These are phyloP conservation scores for Chionomys nivalis DNA, from an alignment of 2,113 vertebrate genomes.

Conservation along the genomic window DNA sequence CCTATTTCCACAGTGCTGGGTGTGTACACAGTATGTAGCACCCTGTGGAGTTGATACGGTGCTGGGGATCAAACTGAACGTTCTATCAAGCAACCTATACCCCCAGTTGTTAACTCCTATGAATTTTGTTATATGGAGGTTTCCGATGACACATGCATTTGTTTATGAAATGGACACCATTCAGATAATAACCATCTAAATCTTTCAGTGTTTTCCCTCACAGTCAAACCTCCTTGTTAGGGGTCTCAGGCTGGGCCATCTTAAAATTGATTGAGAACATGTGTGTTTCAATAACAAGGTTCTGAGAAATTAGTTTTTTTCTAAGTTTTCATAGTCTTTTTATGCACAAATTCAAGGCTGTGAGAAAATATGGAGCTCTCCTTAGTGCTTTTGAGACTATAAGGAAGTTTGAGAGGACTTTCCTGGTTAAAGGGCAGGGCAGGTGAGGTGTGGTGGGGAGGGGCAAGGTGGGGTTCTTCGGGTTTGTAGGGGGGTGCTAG, in stretches of 20 bases:
- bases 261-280: background rate
- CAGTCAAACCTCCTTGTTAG: background rate
- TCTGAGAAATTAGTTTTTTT: background rate
- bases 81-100: background rate
- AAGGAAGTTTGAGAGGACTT: background rate
- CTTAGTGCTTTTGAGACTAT: background rate
- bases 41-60: background rate
- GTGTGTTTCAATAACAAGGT: background rate
- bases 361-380: background rate
- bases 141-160: background rate
- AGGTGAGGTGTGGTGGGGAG: background rate
- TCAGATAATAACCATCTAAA: background rate
- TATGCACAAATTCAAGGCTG: background rate
- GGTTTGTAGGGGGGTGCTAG: background rate
- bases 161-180: background rate
- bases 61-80: no score
- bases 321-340: background rate
- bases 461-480: no score
- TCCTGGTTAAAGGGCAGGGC: background rate
- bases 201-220: background rate
- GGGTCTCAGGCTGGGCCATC: background rate
- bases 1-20: background rate
- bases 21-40: no score
- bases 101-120: background rate
- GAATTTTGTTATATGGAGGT: conserved; percentile 18